Conservation (phyloP, 2,113 vertebrate genomes). For the Zapus hudsonius region DNA sequence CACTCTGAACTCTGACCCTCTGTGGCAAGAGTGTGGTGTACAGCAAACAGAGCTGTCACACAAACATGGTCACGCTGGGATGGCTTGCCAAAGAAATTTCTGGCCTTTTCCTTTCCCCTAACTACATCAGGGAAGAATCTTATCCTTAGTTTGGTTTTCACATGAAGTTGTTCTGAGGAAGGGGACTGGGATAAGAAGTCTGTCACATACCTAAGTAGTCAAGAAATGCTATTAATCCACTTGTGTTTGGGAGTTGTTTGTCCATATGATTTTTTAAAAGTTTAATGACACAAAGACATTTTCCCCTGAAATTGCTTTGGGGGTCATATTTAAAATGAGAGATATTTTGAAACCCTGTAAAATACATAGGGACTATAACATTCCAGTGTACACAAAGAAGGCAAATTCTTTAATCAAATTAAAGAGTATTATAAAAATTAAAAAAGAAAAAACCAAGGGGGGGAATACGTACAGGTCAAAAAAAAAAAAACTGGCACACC, state of each 20-base stretch:
- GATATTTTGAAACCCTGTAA: conserved; percentile 91
- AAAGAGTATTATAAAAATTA: conserved; percentile 91
- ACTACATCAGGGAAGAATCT: conserved; percentile 64
- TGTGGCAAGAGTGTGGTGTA: neutral
- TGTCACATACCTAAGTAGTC: conserved; percentile 69
- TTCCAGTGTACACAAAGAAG: conserved; percentile 94
- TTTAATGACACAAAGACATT: conserved; percentile 81
- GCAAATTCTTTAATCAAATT: too few relatives aligned
- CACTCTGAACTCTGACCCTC: neutral
- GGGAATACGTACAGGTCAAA: too few relatives aligned
- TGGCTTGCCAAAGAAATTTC: conserved; percentile 81
- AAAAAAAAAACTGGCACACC: too few relatives aligned
- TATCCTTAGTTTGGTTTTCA: conserved; percentile 64
- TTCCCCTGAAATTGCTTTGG: conserved; percentile 82
- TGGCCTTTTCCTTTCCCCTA: conserved; percentile 74
- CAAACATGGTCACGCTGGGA: neutral
- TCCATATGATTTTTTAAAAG: conserved; percentile 86
- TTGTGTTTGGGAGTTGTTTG: conserved; percentile 76
- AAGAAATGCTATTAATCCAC: conserved; percentile 63
- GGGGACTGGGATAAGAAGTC: conserved; percentile 55
- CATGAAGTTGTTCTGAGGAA: conserved; percentile 53
- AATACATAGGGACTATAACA: conserved; percentile 90
- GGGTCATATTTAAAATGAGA: conserved; percentile 82
- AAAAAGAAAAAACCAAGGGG: too few relatives aligned
- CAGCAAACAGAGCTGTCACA: neutral